Conservation (phyloP, 64 coral and sea anemone genomes). For the Anthopleura sola region DNA sequence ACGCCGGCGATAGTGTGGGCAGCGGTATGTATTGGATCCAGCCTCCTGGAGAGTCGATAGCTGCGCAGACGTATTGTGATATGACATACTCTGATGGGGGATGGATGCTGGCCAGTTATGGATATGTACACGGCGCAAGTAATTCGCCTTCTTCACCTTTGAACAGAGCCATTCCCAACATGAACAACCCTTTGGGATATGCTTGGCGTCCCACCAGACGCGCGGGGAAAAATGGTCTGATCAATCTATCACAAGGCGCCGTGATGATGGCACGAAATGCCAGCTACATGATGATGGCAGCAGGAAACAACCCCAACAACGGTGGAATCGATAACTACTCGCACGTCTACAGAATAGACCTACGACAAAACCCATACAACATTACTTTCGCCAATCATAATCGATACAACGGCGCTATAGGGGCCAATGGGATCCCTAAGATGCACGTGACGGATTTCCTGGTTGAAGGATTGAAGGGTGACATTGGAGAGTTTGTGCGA, state of each 20-base stretch:
- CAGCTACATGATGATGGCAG: slow-evolving; percentile 86
- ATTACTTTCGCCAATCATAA: slow-evolving; percentile 91
- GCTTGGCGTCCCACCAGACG: no score
- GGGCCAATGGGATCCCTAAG: slow-evolving; percentile 51
- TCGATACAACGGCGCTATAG: slow-evolving; percentile 48
- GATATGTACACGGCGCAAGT: slow-evolving; percentile 47
- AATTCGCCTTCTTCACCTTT: background rate
- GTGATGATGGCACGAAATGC: slow-evolving; percentile 63
- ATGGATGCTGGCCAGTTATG: slow-evolving; percentile 98
- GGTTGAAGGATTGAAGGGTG: slow-evolving; percentile 78
- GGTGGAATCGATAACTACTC: slow-evolving; percentile 75
- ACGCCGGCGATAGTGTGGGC: slow-evolving; percentile 62
- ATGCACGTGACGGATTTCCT: slow-evolving; percentile 77
- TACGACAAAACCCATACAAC: slow-evolving; percentile 58
- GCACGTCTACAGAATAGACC: slow-evolving; percentile 61
- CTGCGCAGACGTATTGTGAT: no score
- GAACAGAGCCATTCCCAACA: slow-evolving; percentile 81
- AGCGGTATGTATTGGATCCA: slow-evolving; percentile 97
- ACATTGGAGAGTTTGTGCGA: slow-evolving; percentile 46
- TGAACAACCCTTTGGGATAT: slow-evolving; percentile 82
- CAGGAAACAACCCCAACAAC: slow-evolving; percentile 60
- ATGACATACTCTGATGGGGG: no score
- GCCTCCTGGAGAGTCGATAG: no score
- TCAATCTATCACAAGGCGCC: slow-evolving; percentile 57
- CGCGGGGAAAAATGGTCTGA: slow-evolving; percentile 40